phyloP scores from a whole-genome alignment of 1,140 invertebrate genomes.

The Hyposmocoma kahamanoa region DNA sequence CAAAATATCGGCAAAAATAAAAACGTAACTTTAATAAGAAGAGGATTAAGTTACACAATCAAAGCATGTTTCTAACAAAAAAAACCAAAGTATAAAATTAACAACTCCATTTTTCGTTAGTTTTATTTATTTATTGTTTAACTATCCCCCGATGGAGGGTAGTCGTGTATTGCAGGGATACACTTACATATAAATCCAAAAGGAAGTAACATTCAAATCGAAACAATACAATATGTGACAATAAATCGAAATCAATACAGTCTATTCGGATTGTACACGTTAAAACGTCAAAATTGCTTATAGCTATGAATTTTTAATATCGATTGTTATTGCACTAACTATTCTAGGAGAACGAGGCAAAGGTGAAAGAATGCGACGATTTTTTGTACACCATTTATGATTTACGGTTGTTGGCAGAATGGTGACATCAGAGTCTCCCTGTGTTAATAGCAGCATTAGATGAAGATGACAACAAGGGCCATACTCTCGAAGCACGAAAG shows the following conservation, averaged over 20 bases:
- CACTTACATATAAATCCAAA: constrained; percentile 66
- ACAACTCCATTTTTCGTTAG: constrained; percentile 21
- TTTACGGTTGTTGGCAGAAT: no score
- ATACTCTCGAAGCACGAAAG: no score
- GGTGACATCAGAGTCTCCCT: no score
- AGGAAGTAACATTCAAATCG: constrained; percentile 60
- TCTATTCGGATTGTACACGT: constrained; percentile 68
- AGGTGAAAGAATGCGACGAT: no score
- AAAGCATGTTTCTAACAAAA: constrained; percentile 16
- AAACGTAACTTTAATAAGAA: constrained; percentile 8
- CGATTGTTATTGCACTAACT: constrained; percentile 55
- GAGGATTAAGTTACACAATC: no score
- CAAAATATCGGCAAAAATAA: no score
- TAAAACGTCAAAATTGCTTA: constrained; percentile 62
- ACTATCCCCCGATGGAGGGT: constrained; percentile 48
- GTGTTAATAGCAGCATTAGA: no score
- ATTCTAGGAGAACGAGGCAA: constrained; percentile 25
- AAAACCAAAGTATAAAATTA: constrained; percentile 24
- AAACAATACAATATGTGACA: constrained; percentile 48
- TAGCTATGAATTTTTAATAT: constrained; percentile 35
- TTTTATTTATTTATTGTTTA: constrained; percentile 66
- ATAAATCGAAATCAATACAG: constrained; percentile 54
- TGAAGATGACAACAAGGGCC: no score
- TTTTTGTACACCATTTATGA: no score
- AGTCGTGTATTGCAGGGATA: constrained; percentile 50